Conservation (phyloP, 2,888 invertebrate species). For the Entomobrya proxima region DNA sequence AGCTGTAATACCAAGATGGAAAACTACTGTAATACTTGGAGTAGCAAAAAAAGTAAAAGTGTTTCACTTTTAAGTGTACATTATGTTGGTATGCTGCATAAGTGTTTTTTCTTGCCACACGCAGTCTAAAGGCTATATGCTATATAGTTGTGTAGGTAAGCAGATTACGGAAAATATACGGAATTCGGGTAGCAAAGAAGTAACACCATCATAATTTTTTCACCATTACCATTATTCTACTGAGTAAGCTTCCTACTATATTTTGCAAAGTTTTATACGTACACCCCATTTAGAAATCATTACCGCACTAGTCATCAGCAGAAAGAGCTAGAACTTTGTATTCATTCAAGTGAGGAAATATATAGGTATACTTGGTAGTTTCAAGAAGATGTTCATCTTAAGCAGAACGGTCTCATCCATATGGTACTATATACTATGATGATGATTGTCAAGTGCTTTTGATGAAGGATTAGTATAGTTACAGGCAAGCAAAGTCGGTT, state of each 20-base stretch:
- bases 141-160: neutral
- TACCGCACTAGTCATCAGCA: too few species aligned
- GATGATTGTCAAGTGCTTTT: too few species aligned
- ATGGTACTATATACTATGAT: too few species aligned
- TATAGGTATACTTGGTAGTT: too few species aligned
- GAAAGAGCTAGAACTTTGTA: too few species aligned
- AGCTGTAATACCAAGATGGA: neutral
- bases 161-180: neutral
- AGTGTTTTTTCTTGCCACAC: neutral
- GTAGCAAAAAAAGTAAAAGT: constrained; percentile 22
- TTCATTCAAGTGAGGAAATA: too few species aligned
- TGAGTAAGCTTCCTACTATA: neutral
- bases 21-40: neutral
- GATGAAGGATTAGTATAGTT: too few species aligned
- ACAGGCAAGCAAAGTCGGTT: too few species aligned
- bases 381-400: too few species aligned
- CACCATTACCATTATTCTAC: constrained; percentile 6
- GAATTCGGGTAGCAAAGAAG: neutral
- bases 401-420: too few species aligned
- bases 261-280: neutral
- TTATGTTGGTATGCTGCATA: neutral
- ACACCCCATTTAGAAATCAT: constrained; percentile 7
- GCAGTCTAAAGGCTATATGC: neutral
- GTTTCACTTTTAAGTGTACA: neutral
- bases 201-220: constrained; percentile 28